These are phyloP conservation scores for Drosophila lacertosa DNA, from an alignment of 1,140 invertebrate genomes.

Conservation along the genomic window DNA sequence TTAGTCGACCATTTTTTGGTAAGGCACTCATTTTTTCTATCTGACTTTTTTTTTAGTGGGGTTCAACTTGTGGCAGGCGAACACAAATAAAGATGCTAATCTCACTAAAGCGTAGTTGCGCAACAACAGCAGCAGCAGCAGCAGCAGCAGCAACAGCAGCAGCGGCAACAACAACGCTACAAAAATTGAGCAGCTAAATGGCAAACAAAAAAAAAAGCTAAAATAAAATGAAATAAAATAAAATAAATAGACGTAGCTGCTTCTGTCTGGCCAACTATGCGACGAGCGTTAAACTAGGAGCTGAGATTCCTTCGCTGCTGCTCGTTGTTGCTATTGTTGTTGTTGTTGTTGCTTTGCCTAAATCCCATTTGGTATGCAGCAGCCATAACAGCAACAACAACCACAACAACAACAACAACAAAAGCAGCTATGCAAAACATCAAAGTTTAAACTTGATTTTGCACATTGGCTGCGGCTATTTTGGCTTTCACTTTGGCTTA, in stretches of 20 bases:
- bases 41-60: background rate
- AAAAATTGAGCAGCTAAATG: slow-evolving; percentile 62
- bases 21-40: too few relatives aligned
- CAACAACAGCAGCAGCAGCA: slow-evolving; percentile 43
- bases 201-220: slow-evolving; percentile 47
- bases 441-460: slow-evolving; percentile 75
- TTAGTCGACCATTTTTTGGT: background rate
- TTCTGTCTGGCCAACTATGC: slow-evolving; percentile 46
- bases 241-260: slow-evolving; percentile 34
- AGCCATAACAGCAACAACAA: slow-evolving; percentile 17
- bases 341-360: slow-evolving; percentile 32
- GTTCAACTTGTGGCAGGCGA: slow-evolving; percentile 67
- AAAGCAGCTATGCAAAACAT: slow-evolving; percentile 56
- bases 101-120: slow-evolving; percentile 66
- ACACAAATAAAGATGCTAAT: slow-evolving; percentile 83
- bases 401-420: slow-evolving; percentile 11
- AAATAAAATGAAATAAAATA: slow-evolving; percentile 32
- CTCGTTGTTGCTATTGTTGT: slow-evolving; percentile 31
- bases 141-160: slow-evolving; percentile 47
- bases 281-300: slow-evolving; percentile 19
- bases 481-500: slow-evolving; percentile 27
- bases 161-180: slow-evolving; percentile 31
- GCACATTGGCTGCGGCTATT: slow-evolving; percentile 32
- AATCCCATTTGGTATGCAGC: slow-evolving; percentile 73
- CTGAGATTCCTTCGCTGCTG: slow-evolving; percentile 57